Conservation (phyloP, 1,140 invertebrate species). For the Paramacrobiotus metropolitanus region DNA sequence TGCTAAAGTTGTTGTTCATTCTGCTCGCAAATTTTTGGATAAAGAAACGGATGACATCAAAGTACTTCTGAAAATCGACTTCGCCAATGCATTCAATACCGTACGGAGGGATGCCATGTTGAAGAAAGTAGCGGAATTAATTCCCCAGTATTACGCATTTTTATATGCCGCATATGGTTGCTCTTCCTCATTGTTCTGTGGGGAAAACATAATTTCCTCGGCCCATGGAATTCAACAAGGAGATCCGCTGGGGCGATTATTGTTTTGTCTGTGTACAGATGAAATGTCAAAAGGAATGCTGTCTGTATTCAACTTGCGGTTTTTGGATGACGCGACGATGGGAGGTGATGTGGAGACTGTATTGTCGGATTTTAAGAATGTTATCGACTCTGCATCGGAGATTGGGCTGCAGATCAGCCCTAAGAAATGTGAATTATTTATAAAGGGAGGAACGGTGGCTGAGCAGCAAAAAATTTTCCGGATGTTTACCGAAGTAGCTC, state of each 20-base stretch:
- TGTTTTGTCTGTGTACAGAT: not conserved
- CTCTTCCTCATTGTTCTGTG: not conserved
- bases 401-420: too few relatives aligned
- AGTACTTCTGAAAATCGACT: not conserved
- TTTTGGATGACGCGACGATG: not conserved
- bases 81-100: not conserved
- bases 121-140: not conserved
- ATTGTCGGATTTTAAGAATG: too few relatives aligned
- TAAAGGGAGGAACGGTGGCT: too few relatives aligned
- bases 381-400: too few relatives aligned
- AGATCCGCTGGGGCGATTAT: not conserved
- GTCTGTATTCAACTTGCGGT: not conserved
- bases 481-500: too few relatives aligned
- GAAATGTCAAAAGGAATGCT: not conserved
- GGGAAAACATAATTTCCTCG: not conserved
- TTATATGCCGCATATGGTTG: not conserved
- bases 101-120: not conserved
- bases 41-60: not conserved
- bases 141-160: not conserved
- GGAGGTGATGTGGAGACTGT: not conserved
- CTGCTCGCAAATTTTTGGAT: not conserved
- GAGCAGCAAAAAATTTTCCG: too few relatives aligned
- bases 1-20: not conserved
- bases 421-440: too few relatives aligned
- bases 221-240: not conserved